Conservation (phyloP, 2,113 vertebrate genomes). For the Salvelinus fontinalis region DNA sequence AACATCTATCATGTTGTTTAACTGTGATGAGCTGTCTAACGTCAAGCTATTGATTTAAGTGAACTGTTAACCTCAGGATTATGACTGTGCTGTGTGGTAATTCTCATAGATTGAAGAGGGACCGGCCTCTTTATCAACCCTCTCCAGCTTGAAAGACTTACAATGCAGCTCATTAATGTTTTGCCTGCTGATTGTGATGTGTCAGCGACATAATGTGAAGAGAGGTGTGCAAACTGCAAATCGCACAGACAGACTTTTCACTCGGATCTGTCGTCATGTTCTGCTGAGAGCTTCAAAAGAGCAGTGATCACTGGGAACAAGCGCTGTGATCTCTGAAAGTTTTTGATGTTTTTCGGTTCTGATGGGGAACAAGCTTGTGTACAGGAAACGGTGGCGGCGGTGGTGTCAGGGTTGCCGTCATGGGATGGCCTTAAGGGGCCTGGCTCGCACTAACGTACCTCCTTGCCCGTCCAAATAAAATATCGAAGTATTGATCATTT, state of each 20-base stretch:
- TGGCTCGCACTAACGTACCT: too few species aligned
- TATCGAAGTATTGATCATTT: too few species aligned
- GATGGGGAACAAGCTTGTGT: too few species aligned
- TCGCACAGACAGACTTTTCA: not conserved
- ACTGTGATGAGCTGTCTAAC: conserved; percentile 5
- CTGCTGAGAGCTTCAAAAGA: not conserved
- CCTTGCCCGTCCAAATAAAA: too few species aligned
- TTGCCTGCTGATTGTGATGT: not conserved
- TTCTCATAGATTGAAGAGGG: conserved; percentile 16
- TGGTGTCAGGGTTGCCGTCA: not conserved
- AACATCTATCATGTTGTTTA: not conserved
- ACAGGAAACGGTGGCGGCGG: not conserved
- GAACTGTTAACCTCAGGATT: conserved; percentile 19
- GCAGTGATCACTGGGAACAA: not conserved
- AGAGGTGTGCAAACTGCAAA: not conserved
- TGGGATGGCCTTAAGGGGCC: too few species aligned
- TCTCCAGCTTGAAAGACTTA: conserved; percentile 3
- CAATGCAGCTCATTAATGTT: not conserved
- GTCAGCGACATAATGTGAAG: not conserved
- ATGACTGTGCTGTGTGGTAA: conserved; percentile 24
- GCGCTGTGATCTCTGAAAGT: not conserved
- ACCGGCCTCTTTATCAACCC: conserved; percentile 8
- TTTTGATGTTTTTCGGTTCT: not conserved
- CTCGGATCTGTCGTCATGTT: not conserved
- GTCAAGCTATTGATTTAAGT: conserved; percentile 13